phyloP scores from a whole-genome alignment of 2,888 invertebrate genomes.

The Drosophila lacicola region DNA sequence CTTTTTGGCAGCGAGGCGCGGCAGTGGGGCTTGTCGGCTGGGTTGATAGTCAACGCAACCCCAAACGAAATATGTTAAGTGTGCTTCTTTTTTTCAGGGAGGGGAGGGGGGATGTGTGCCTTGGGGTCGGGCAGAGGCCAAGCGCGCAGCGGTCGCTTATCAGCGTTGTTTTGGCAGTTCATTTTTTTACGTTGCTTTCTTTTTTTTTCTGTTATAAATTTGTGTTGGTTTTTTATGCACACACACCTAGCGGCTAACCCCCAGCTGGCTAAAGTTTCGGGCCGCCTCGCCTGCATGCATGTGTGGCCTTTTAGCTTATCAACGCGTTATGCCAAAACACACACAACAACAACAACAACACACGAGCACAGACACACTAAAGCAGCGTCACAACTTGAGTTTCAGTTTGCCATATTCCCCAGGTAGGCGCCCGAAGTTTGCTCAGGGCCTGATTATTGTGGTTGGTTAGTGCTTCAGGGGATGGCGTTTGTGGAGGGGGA shows the following conservation, averaged over 20 bases:
- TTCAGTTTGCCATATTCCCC: conserved; percentile 38
- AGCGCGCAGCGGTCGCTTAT: conserved; percentile 64
- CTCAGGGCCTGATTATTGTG: conserved; percentile 32
- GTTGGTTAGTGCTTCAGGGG: background rate
- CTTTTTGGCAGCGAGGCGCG: conserved; percentile 10
- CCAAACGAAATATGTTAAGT: conserved; percentile 72
- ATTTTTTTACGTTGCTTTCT: conserved; percentile 30
- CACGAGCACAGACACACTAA: conserved; percentile 10
- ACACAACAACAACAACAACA: conserved; percentile 16
- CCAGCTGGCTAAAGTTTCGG: conserved; percentile 19
- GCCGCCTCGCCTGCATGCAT: conserved; percentile 3
- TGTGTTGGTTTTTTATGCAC: conserved; percentile 39
- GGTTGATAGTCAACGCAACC: conserved; percentile 20
- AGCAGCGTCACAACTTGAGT: conserved; percentile 22
- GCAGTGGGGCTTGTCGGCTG: background rate
- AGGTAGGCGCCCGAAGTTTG: conserved; percentile 44
- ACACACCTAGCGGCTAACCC: conserved; percentile 3
- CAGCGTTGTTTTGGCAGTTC: conserved; percentile 67
- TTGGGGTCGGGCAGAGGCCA: conserved; percentile 38
- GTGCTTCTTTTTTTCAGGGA: conserved; percentile 24
- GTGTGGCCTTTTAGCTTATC: conserved; percentile 73
- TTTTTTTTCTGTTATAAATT: conserved; percentile 44
- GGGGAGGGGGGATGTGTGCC: background rate
- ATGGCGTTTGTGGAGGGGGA: background rate
- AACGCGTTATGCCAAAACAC: conserved; percentile 71